phyloP scores from a whole-genome alignment of 2,888 invertebrate species.

The Heliconius cydno region DNA sequence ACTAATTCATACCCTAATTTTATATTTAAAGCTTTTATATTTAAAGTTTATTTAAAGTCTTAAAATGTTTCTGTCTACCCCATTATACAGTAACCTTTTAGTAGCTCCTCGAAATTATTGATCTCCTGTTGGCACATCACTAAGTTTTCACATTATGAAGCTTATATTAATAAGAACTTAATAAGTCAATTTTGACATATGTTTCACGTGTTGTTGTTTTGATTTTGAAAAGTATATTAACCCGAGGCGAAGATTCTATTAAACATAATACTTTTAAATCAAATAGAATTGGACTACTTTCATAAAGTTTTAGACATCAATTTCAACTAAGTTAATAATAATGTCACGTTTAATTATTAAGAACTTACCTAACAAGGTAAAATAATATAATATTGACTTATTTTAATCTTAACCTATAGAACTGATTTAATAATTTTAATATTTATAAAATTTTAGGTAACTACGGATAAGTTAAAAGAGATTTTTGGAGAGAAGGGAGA shows the following conservation, averaged over 20 bases:
- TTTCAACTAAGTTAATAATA: constrained; percentile 21
- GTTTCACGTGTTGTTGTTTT: constrained; percentile 45
- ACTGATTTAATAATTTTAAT: constrained; percentile 26
- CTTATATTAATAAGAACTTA: background rate
- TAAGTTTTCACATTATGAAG: too few species aligned
- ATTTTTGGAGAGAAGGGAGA: constrained; percentile 91
- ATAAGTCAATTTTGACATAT: constrained; percentile 26
- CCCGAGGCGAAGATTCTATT: background rate
- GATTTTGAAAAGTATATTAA: constrained; percentile 21
- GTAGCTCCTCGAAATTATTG: too few species aligned
- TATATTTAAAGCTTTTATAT: too few species aligned
- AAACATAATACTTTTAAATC: background rate
- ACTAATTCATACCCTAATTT: too few species aligned
- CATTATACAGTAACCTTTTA: too few species aligned
- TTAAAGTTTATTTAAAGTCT: too few species aligned
- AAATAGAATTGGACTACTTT: background rate
- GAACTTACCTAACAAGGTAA: constrained; percentile 94
- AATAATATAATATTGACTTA: background rate
- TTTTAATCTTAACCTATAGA: background rate
- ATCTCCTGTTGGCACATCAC: too few species aligned
- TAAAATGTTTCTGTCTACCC: too few species aligned
- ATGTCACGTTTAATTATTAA: constrained; percentile 96
- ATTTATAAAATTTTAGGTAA: constrained; percentile 84
- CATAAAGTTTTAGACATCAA: constrained; percentile 4
- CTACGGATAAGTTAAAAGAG: constrained; percentile 88